phyloP scores from a whole-genome alignment of 1,140 invertebrate genomes.

The Meteorus sp. region DNA sequence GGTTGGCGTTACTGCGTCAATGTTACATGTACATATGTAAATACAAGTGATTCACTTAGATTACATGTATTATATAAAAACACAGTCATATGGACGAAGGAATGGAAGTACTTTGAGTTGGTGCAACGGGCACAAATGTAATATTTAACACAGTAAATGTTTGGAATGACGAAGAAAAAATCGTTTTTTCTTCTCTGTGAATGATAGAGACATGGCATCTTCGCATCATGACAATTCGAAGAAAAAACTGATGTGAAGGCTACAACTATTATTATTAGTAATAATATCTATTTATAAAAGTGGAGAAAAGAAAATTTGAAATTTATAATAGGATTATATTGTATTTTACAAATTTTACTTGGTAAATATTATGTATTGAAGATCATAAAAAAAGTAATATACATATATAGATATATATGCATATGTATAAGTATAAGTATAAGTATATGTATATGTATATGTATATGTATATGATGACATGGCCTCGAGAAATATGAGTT shows the following conservation, averaged over 20 bases:
- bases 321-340: conserved; percentile 57
- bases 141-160: conserved; percentile 42
- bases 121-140: conserved; percentile 59
- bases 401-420: conserved; percentile 38
- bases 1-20: background rate
- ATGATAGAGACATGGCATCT: conserved; percentile 36
- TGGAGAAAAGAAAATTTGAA: conserved; percentile 47
- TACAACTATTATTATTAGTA: no score
- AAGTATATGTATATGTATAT: conserved; percentile 5
- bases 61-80: conserved; percentile 48
- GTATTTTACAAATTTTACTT: conserved; percentile 62
- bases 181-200: no score
- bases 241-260: conserved; percentile 50
- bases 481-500: conserved; percentile 19
- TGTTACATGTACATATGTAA: conserved; percentile 58
- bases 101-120: conserved; percentile 46
- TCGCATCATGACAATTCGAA: conserved; percentile 31
- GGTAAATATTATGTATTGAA: conserved; percentile 45
- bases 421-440: conserved; percentile 7
- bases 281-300: conserved; percentile 58
- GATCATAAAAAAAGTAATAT: conserved; percentile 36
- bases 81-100: conserved; percentile 47
- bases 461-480: background rate
- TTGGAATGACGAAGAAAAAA: conserved; percentile 30
- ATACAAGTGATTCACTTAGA: conserved; percentile 55